A percentile compares a stretch with the other conserved stretches of the same genome.
These are phyloP conservation scores for Drosophila fulvimacula DNA, from an alignment of 2,888 invertebrate species.

Conservation along the genomic window DNA sequence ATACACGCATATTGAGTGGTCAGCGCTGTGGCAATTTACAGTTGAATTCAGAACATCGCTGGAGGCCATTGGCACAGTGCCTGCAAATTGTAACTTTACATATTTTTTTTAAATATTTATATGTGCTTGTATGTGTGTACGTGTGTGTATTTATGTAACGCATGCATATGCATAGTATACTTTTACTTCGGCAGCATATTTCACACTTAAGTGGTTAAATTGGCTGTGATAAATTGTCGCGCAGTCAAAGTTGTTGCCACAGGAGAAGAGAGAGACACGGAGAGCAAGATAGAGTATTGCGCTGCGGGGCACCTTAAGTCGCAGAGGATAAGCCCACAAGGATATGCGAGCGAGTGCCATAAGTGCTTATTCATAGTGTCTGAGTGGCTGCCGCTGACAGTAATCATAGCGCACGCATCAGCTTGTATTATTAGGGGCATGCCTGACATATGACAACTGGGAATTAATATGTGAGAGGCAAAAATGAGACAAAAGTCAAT, in stretches of 20 bases:
- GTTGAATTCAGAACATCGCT: constrained; percentile 36
- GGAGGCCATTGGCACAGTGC: constrained; percentile 38
- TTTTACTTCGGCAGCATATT: constrained; percentile 62
- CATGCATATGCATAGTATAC: constrained; percentile 47
- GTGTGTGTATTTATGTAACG: constrained; percentile 19
- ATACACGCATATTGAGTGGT: constrained; percentile 51
- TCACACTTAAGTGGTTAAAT: constrained; percentile 81
- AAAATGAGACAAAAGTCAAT: constrained; percentile 61
- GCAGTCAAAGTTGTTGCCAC: constrained; percentile 69
- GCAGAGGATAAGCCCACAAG: constrained; percentile 57
- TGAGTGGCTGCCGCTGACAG: constrained; percentile 69
- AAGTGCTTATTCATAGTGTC: constrained; percentile 70
- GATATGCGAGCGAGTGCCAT: constrained; percentile 35
- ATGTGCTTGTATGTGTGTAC: constrained; percentile 2
- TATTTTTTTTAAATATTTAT: constrained; percentile 46
- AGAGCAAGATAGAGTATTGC: background rate
- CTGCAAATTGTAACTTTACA: constrained; percentile 47
- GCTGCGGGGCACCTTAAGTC: constrained; percentile 72
- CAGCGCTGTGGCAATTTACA: constrained; percentile 52
- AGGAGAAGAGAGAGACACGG: background rate
- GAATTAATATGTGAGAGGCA: constrained; percentile 59
- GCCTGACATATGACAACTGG: constrained; percentile 78
- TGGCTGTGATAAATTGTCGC: constrained; percentile 81
- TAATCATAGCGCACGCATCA: constrained; percentile 77
- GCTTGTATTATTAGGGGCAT: constrained; percentile 66